Conservation (phyloP, 2,888 invertebrate species). For the Lasioglossum vierecki region DNA sequence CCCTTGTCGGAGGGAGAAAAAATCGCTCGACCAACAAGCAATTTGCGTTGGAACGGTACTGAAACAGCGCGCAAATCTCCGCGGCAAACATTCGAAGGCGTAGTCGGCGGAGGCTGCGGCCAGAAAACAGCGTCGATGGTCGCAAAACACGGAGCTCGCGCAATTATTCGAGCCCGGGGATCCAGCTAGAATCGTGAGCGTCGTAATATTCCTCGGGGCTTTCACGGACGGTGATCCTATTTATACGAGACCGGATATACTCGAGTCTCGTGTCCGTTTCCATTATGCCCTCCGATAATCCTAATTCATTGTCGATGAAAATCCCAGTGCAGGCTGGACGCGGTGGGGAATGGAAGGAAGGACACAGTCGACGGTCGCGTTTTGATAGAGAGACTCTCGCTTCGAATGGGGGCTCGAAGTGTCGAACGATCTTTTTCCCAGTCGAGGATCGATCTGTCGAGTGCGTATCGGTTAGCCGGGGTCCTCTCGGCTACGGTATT, state of each 20-base stretch:
- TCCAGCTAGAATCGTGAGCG: neutral
- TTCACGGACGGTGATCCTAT: conserved; percentile 18
- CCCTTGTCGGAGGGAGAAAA: neutral
- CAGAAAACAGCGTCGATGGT: neutral
- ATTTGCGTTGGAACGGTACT: neutral
- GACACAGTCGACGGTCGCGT: neutral
- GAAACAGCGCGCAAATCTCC: neutral
- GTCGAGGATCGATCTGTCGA: conserved; percentile 49
- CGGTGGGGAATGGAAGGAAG: neutral
- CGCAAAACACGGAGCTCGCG: conserved; percentile 8
- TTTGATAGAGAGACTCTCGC: conserved; percentile 6
- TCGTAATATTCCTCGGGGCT: conserved; percentile 12
- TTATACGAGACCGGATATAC: conserved; percentile 26
- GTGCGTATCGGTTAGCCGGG: conserved; percentile 48
- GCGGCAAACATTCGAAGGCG: neutral
- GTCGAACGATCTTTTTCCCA: conserved; percentile 20
- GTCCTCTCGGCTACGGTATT: conserved; percentile 47
- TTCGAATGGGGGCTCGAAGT: neutral
- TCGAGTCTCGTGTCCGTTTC: conserved; percentile 42
- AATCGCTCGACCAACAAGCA: neutral
- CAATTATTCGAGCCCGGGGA: conserved; percentile 14
- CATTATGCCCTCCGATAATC: conserved; percentile 51
- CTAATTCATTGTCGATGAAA: conserved; percentile 57
- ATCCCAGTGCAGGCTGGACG: conserved; percentile 31
- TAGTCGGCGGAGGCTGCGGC: neutral